These are phyloP conservation scores for Damaliscus lunatus DNA, from an alignment of 2,113 vertebrate genomes.

Conservation along the genomic window DNA sequence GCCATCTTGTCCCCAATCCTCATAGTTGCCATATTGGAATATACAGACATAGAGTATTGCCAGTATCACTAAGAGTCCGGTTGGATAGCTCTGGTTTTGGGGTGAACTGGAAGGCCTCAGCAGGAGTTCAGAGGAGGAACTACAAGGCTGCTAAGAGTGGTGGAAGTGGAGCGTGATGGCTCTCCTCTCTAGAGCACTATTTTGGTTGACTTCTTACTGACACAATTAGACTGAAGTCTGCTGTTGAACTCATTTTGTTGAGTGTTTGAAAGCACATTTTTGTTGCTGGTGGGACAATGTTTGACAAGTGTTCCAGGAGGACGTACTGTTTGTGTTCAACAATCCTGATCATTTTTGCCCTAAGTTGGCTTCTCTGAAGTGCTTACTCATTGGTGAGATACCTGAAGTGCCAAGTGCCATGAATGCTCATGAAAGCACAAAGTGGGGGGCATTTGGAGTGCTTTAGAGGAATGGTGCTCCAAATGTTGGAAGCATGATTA, in stretches of 20 bases:
- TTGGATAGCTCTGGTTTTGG: neutral
- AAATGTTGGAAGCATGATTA: constrained; percentile 20
- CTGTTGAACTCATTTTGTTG: constrained; percentile 11
- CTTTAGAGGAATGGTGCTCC: neutral
- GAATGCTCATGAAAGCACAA: neutral
- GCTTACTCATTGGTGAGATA: neutral
- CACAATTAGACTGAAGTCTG: neutral
- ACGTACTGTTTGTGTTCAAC: neutral
- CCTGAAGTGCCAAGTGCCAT: constrained; percentile 23
- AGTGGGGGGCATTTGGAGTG: neutral
- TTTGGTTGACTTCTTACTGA: constrained; percentile 12
- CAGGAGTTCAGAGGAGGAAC: neutral
- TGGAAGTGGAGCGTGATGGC: neutral
- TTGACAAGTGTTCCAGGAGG: constrained; percentile 37
- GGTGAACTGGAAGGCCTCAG: neutral
- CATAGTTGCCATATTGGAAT: neutral
- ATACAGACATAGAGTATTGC: neutral
- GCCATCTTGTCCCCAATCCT: neutral
- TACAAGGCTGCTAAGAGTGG: neutral
- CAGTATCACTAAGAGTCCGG: neutral
- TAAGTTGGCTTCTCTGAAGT: constrained; percentile 20
- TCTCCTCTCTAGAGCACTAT: neutral
- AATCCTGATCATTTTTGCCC: constrained; percentile 30
- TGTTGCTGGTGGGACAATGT: neutral
- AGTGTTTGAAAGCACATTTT: constrained; percentile 32